Base-by-base conservation (phyloP, 2,113 vertebrate species). In the Daboia siamensis region DNA sequence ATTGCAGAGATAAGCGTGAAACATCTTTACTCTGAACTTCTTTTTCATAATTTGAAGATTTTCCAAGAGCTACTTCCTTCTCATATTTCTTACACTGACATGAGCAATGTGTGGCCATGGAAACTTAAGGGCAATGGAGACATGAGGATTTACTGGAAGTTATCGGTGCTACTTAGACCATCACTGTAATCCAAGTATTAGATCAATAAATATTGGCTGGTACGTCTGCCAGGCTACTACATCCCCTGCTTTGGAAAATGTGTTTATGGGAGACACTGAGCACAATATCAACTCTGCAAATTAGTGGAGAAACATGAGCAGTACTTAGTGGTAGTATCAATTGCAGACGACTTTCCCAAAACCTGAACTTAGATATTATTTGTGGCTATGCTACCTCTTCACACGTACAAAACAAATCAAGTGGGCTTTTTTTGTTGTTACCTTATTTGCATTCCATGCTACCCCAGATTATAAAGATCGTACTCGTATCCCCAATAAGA, bases 1-100 rank as follows among this genome's bases (percentile, higher is more conserved):
- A 91, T 44, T 9, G 90, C 95, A 92, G 86, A 46, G 44, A 87
- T 13, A 92, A 90, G 52, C 54, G 91, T 54, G 89, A 84, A 6
- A 61, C 0, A 86, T 90, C 39, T 7, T 52, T 84, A 23, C 12
- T 8, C 26, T 85, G 61, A n/a, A 39, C 1, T 88, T 88, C 26
- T 86, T 12, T 88, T 88, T 23, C 91, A 94, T 93, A 94, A 87
- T 29, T 33, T n/a, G 1, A 20, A 1, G 15, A 11, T 3, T 74
- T 90, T 80, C 56, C 69, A 88, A 55, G 90, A 17, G 86, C 61
- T 10, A 12, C 52, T 33, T 69, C 51, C 44, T 52, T 46, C 15
- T 24, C 33, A 12, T 55, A 11, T 3, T 15, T 80, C 13, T 20
- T 20, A 54, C 6, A 57, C 4, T 12, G 91, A 57, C 9, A 91